These are phyloP conservation scores for Dolichoris vasculosae DNA, from an alignment of 1,140 invertebrate species.

Conservation along the genomic window DNA sequence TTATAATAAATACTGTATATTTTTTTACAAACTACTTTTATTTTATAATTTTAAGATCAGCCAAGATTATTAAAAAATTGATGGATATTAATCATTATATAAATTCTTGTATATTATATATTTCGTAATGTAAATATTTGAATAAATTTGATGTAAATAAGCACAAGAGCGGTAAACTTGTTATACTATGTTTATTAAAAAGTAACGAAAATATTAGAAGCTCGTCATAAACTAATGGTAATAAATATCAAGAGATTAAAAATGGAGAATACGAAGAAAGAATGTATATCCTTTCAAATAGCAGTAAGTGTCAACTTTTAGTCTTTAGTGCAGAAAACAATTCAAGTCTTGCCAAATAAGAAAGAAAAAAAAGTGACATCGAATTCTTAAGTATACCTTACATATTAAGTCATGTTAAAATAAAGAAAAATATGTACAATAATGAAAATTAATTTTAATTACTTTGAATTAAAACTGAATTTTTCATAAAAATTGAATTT, in stretches of 20 bases:
- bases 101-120: not conserved
- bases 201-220: not conserved
- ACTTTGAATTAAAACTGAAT: not conserved
- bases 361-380: not conserved
- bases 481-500: not conserved
- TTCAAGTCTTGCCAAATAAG: constrained; percentile 8
- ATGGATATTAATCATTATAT: no score
- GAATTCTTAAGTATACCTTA: constrained; percentile 14
- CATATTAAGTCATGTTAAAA: constrained; percentile 6
- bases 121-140: constrained; percentile 2
- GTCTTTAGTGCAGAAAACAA: constrained; percentile 16
- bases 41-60: no score
- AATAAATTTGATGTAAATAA: not conserved
- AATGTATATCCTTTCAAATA: constrained; percentile 38
- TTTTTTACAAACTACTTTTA: no score
- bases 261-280: constrained; percentile 6
- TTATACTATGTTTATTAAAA: not conserved
- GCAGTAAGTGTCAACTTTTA: constrained; percentile 24
- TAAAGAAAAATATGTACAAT: constrained; percentile 7
- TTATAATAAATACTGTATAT: no score
- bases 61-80: no score
- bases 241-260: not conserved
- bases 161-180: not conserved
- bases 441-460: not conserved
- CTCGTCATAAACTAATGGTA: constrained; percentile 33